These are phyloP conservation scores for Macaria notata DNA, from an alignment of 2,888 invertebrate species.

Conservation along the genomic window DNA sequence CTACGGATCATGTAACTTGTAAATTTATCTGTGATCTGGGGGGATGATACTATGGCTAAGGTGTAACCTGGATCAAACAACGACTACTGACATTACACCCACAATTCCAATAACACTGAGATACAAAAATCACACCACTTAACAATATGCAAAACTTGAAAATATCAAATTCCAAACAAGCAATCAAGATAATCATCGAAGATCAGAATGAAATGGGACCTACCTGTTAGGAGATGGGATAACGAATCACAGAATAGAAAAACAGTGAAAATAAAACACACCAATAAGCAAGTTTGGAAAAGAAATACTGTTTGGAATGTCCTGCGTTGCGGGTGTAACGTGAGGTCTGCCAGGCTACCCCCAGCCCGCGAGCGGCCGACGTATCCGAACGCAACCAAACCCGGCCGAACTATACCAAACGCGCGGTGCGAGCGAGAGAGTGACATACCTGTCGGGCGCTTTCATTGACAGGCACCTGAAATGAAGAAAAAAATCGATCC, in stretches of 20 bases:
- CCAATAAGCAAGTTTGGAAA: conserved; percentile 78
- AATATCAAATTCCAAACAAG: conserved; percentile 63
- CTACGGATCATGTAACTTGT: conserved; percentile 58
- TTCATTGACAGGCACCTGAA: conserved; percentile 89
- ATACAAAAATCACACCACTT: conserved; percentile 72
- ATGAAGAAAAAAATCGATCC: conserved; percentile 86
- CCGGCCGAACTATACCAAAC: conserved; percentile 75
- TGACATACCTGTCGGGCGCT: conserved; percentile 88
- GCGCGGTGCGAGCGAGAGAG: conserved; percentile 71
- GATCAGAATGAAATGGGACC: conserved; percentile 63
- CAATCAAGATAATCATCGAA: conserved; percentile 58
- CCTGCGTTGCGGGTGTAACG: conserved; percentile 79
- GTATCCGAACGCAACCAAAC: conserved; percentile 73
- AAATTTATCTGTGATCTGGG: conserved; percentile 79
- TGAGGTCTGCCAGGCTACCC: conserved; percentile 80
- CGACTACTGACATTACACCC: conserved; percentile 77
- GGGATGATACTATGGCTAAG: conserved; percentile 55
- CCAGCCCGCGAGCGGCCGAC: conserved; percentile 67
- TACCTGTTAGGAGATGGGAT: conserved; percentile 55
- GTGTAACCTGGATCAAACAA: conserved; percentile 81
- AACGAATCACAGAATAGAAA: conserved; percentile 50
- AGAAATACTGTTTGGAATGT: conserved; percentile 68
- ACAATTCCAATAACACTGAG: conserved; percentile 61
- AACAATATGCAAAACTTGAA: conserved; percentile 64
- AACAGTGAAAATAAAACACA: conserved; percentile 69